Evolutionary conservation across 2,113 vertebrate species (phyloP).

Genomic region (Solenodon paradoxus): DNA sequence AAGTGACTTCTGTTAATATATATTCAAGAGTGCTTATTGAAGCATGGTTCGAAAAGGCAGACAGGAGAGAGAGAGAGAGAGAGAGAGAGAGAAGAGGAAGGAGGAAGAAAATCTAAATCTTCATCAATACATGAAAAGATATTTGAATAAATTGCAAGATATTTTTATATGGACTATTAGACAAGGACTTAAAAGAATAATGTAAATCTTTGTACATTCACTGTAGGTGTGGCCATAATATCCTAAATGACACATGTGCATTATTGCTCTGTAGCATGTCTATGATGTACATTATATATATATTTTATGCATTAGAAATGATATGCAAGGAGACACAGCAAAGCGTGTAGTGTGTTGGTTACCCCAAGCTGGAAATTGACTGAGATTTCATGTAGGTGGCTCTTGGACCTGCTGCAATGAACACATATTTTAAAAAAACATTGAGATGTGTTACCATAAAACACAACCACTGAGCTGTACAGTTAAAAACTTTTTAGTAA

Average conservation of each 20-base stretch:
- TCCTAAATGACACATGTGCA: not conserved
- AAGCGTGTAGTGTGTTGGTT: not conserved
- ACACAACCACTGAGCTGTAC: not conserved
- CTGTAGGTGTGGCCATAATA: not conserved
- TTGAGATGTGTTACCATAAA: not conserved
- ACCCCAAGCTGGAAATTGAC: not conserved
- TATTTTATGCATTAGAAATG: not conserved
- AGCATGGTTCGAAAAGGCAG: not conserved
- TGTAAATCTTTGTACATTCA: too few relatives aligned
- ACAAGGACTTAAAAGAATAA: not conserved
- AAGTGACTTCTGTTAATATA: not conserved
- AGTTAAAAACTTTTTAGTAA: not conserved
- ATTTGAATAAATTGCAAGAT: not conserved
- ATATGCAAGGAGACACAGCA: not conserved
- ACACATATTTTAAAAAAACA: not conserved
- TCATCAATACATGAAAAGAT: not conserved
- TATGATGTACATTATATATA: not conserved
- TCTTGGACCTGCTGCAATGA: not conserved
- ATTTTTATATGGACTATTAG: not conserved
- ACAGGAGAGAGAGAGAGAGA: not conserved
- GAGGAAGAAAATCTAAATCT: not conserved
- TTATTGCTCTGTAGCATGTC: not conserved
- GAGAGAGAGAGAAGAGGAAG: not conserved
- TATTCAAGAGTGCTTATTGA: not conserved
- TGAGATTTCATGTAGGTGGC: not conserved